Base-by-base conservation (phyloP, 2,888 invertebrate genomes). In the Syrphus vitripennis region DNA sequence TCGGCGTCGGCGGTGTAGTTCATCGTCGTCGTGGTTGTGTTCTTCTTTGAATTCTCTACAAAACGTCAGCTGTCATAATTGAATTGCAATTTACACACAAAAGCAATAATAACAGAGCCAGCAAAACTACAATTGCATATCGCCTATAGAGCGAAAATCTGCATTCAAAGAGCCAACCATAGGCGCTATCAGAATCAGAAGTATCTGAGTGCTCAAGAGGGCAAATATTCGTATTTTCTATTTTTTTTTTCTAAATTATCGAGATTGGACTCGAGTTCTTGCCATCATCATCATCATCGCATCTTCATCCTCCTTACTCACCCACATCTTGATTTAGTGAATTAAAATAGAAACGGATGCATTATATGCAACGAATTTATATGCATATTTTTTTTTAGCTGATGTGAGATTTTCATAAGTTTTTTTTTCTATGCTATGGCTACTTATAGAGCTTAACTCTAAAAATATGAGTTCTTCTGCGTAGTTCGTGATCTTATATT, bases 1-100 rank as follows among this genome's bases (percentile, higher is more conserved):
- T 42, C 7, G 19, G 14, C 37, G 21, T 40, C 50, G 29, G 4
- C 7, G 19, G 53, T 45, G 14, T 12, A 14, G 24, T 3, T 57
- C 19, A 1, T 10, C n/a, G 26, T 10, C 40, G 14, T 14, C 16
- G 26, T 42, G 24, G 4, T 40, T 24, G 40, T 61, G 24, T 55
- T 55, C 55, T 10, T 29, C 29, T 29, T 14, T 21, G 14, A 10
- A n/a, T n/a, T n/a, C 45, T 57, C 63, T 45, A 78, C 40, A 83
- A 83, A 75, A 61, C 67, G 55, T 84, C 76, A 81, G 86, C 82
- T 86, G 86, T 86, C 86, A 86, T 86, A 86, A 86, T 86, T 86
- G 86, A 86, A 82, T 86, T 82, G 82, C 86, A 86, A 86, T 86
- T 86, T 86, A 86, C 86, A 86, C 86, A 86, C 86, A 86, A 77